A percentile compares a stretch with the other conserved stretches of the same genome.
These are phyloP conservation scores for Cossypha dichroa DNA, from an alignment of 2,797 vertebrate species.

Conservation along the genomic window DNA sequence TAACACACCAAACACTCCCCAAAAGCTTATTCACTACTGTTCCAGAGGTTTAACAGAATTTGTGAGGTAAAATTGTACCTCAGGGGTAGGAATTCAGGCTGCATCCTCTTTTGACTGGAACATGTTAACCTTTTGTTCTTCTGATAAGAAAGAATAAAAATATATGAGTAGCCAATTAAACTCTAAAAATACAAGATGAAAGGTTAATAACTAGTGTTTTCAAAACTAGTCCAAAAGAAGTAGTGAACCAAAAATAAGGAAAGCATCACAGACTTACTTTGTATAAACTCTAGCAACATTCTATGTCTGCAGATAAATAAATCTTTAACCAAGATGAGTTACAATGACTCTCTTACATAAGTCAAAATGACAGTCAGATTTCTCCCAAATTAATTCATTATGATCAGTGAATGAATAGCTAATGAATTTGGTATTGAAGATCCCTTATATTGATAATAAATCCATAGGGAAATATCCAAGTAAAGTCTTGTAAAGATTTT, in stretches of 20 bases:
- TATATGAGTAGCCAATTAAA: not conserved
- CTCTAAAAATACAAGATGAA: not conserved
- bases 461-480: not conserved
- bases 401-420: not conserved
- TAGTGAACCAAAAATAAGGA: slow-evolving; percentile 1
- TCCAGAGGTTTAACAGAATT: not conserved
- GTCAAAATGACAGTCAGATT: slow-evolving; percentile 19
- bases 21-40: not conserved
- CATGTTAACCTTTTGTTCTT: not conserved
- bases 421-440: slow-evolving; percentile 18
- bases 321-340: slow-evolving; percentile 28
- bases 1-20: not conserved
- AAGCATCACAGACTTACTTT: not conserved
- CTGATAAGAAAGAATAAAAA: not conserved
- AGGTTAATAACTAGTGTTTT: not conserved
- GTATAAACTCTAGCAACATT: not conserved
- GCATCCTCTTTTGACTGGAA: not conserved
- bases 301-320: slow-evolving; percentile 2
- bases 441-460: not conserved
- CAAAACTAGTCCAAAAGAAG: not conserved
- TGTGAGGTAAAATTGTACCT: not conserved
- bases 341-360: not conserved
- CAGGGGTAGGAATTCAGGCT: not conserved
- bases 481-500: not conserved
- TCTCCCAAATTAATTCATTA: slow-evolving; percentile 45